Conservation (phyloP, 2,888 invertebrate genomes). For the Cremastinae sp. region DNA sequence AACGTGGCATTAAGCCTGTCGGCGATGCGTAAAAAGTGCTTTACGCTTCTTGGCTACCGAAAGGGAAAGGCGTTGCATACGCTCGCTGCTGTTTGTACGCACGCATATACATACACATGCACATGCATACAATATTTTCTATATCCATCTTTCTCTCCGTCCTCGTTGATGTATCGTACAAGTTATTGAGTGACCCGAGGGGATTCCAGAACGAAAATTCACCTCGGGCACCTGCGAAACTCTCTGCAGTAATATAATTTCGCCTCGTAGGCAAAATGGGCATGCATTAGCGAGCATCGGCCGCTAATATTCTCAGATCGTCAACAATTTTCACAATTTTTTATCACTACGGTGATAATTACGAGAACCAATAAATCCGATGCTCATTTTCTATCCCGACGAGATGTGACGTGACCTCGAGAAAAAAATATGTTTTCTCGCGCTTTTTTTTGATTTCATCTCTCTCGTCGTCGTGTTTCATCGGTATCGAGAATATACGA, state of each 20-base stretch:
- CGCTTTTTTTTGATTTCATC: slow-evolving; percentile 12
- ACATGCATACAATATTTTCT: neutral
- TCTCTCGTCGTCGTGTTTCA: neutral
- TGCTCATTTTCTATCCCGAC: slow-evolving; percentile 14
- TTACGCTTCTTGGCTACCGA: slow-evolving; percentile 67
- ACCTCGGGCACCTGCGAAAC: slow-evolving; percentile 39
- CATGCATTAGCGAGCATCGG: too few relatives aligned
- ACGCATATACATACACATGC: neutral
- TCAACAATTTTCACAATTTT: slow-evolving; percentile 16
- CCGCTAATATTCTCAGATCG: neutral
- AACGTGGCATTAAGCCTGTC: slow-evolving; percentile 59
- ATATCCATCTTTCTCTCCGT: too few relatives aligned
- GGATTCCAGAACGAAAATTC: slow-evolving; percentile 32
- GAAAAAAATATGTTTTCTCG: slow-evolving; percentile 4
- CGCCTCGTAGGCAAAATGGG: neutral
- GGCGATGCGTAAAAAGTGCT: slow-evolving; percentile 68
- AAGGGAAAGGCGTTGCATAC: slow-evolving; percentile 69
- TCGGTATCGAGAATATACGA: neutral
- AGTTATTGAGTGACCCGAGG: slow-evolving; percentile 30
- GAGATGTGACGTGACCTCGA: slow-evolving; percentile 44
- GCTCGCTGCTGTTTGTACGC: slow-evolving; percentile 41
- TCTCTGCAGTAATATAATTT: slow-evolving; percentile 9
- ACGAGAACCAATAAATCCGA: slow-evolving; percentile 42
- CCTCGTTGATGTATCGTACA: neutral
- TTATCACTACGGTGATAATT: slow-evolving; percentile 29